Base-by-base conservation (phyloP, 2,888 invertebrate genomes). In the Sarcophaga carnaria region DNA sequence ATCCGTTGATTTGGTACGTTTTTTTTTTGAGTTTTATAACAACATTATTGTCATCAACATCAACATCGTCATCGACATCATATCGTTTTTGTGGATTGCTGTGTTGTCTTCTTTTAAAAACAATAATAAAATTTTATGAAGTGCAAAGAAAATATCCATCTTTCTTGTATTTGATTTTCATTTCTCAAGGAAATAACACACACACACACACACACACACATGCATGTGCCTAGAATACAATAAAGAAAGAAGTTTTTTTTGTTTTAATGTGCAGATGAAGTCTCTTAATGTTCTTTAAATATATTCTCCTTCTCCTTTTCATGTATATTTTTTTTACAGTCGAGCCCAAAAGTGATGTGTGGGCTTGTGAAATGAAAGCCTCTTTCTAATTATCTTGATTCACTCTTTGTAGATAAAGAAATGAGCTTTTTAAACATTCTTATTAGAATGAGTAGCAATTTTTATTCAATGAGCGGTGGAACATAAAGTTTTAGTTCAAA, bases 111-210 rank as follows among this genome's bases (percentile, higher is more conserved):
- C 37, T 87, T 87, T 82, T 82, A 79, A 87, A 87, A 84, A 79
- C 79, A 71, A 84, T 87, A 54, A 87, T 87, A 87, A 87, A 89
- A 79, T 89, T 91, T 92, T 91, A 91, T 91, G 90, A 90, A 90
- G 91, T 92, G 91, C 82, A 88, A 91, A 84, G 89, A 89, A 91
- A 88, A 88, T 88, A 67, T 54, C 3, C 54, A 37, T 37, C 37
- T 37, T 37, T 37, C 37, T 37, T 37, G 37, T 84, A 86, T 80
- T 83, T 75, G 83, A 79, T 79, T 80, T 80, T 85, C 37, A 70
- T 62, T 54, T 54, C 22, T 67, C 22, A 79, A 81, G 59, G 37
- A 60, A 75, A 72, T 63, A 80, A 74, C 63, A 63, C 25, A 76
- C 72, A 83, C 10, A 54, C 1, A 5, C 37, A 37, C 37, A 54